Base-by-base conservation (phyloP, 2,888 invertebrate species). In the Macaria notata region DNA sequence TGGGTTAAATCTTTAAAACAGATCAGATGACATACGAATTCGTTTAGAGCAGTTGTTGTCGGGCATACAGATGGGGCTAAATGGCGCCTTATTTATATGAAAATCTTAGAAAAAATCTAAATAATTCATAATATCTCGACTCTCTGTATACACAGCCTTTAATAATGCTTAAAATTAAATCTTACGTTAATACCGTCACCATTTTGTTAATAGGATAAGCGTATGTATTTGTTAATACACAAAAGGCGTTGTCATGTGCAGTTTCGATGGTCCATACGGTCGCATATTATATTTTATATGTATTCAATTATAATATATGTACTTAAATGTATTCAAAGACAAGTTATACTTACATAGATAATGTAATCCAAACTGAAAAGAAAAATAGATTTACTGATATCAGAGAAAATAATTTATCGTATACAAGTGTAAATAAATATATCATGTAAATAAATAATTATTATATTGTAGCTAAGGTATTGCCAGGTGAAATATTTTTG, bases 211-310 rank as follows among this genome's bases (percentile, higher is more conserved):
- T 82, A 81, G 77, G 67, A 72, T 67, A 74, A 75, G 72, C 73
- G 65, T 72, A 56, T 65, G 66, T 69, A 38, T 65, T 57, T 63
- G 60, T 59, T 66, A 67, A 65, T 72, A 72, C 66, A 73, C 61
- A 70, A 53, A 69, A 59, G 56, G 30, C 54, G 49, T 53, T 81
- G 86, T 83, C 83, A 88, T 88, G 89, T 90, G 89, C 82, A 88
- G 75, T 86, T 88, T 86, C 77, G 86, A 84, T 75, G 87, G 89
- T 89, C 89, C 88, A 74, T 71, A 68, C 74, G 85, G 82, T 86
- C 85, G 71, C 52, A 69, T 66, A 54, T 38, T 7, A 38, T 38
- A 38, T 38, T 38, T 7, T 38, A 41, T 41, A 56, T 59, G 59
- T 61, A 63, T 63, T 55, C 58, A 56, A 42, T 9, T 46, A 42